These are phyloP conservation scores for Notolabrus celidotus DNA, from an alignment of 2,797 vertebrate genomes.

Conservation along the genomic window DNA sequence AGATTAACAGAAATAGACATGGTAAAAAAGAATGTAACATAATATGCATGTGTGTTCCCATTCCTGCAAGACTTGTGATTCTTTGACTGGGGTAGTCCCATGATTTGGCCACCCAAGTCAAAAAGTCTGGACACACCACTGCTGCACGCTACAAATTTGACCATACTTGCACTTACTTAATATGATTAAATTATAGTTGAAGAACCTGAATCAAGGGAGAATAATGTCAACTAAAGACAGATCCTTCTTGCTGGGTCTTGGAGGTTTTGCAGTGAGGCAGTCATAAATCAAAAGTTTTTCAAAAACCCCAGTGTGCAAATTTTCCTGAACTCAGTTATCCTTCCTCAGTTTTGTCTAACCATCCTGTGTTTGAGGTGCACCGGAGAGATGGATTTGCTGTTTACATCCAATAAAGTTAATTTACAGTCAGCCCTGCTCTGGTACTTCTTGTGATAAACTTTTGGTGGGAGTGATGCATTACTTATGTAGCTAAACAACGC, in stretches of 20 bases:
- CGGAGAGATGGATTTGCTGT: conserved; percentile 28
- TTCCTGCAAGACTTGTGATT: too few relatives aligned
- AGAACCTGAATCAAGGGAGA: not conserved
- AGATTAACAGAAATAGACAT: too few relatives aligned
- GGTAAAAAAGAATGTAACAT: too few relatives aligned
- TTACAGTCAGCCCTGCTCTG: conserved; percentile 33
- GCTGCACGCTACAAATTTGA: too few relatives aligned
- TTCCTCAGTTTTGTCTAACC: conserved; percentile 6
- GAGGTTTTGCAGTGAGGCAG: conserved; percentile 6
- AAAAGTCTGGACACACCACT: too few relatives aligned
- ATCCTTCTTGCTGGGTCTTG: not conserved
- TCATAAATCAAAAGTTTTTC: conserved; percentile 3
- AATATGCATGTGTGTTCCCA: too few relatives aligned
- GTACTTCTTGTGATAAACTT: conserved; percentile 35
- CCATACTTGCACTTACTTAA: not conserved
- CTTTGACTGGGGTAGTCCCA: too few relatives aligned
- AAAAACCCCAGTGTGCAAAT: conserved; percentile 13
- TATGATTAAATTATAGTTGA: not conserved
- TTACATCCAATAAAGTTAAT: conserved; percentile 42
- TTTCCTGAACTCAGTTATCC: conserved; percentile 8
- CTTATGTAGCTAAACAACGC: not conserved
- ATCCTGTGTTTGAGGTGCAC: too few relatives aligned
- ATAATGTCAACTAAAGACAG: not conserved
- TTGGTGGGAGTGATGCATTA: conserved; percentile 13
- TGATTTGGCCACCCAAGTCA: too few relatives aligned